These are phyloP conservation scores for Oriolus oriolus DNA, from an alignment of 2,113 vertebrate genomes.

Conservation along the genomic window DNA sequence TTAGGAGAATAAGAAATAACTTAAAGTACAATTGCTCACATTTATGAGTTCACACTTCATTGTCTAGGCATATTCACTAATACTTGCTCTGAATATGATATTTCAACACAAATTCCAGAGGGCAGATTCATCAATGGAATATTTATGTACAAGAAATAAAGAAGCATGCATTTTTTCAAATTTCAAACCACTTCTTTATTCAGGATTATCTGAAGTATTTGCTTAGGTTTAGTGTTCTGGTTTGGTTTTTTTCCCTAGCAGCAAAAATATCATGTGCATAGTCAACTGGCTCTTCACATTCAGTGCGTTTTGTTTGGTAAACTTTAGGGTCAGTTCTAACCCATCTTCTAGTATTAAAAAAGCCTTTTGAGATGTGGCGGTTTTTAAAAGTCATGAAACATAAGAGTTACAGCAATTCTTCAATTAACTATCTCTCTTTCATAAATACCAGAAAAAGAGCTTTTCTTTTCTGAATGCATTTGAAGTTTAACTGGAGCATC, in stretches of 20 bases:
- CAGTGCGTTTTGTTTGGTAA: neutral
- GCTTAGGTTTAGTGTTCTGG: neutral
- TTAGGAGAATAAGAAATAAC: neutral
- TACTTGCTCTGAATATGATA: neutral
- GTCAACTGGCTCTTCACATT: neutral
- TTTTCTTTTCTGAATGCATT: neutral
- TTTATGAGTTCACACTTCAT: slow-evolving; percentile 18
- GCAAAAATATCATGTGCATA: neutral
- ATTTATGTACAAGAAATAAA: neutral
- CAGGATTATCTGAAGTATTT: neutral
- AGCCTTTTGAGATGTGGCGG: neutral
- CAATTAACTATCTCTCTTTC: neutral
- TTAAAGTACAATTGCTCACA: neutral
- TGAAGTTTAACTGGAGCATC: neutral
- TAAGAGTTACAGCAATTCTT: neutral
- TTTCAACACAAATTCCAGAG: neutral
- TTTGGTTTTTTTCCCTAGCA: neutral
- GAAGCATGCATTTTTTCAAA: neutral
- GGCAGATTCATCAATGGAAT: neutral
- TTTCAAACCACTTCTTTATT: neutral
- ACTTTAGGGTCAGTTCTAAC: neutral
- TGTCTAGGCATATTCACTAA: neutral
- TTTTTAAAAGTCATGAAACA: neutral
- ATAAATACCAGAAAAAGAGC: neutral
- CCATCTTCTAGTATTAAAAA: neutral